phyloP scores from a whole-genome alignment of 2,113 vertebrate genomes.

The Microcebus lehilahytsara region DNA sequence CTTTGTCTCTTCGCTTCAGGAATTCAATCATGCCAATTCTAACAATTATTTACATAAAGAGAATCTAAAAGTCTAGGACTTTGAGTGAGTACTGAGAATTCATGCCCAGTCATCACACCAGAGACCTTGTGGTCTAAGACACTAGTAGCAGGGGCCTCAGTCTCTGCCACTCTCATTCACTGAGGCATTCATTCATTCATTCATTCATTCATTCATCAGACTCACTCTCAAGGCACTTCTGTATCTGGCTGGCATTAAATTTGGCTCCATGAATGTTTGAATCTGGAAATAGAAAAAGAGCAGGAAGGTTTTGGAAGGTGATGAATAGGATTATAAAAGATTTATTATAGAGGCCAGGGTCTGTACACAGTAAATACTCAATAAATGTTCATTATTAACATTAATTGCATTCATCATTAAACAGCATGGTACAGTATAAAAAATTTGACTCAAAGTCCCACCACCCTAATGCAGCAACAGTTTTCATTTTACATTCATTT shows the following conservation, averaged over 20 bases:
- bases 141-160: neutral
- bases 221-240: neutral
- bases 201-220: neutral
- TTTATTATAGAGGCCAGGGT: neutral
- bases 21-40: neutral
- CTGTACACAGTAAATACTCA: neutral
- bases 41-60: neutral
- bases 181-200: neutral
- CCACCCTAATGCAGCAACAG: neutral
- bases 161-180: neutral
- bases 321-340: neutral
- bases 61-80: neutral
- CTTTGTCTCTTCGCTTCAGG: neutral
- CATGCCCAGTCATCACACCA: neutral
- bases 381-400: neutral
- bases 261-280: neutral
- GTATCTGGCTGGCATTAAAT: neutral
- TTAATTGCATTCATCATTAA: neutral
- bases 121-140: neutral
- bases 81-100: neutral
- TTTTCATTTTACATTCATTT: slow-evolving; percentile 12
- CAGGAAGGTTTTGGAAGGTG: neutral
- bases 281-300: neutral
- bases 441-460: neutral
- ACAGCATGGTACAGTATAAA: neutral